These are phyloP conservation scores for Propithecus perrieri DNA, from an alignment of 2,797 vertebrate species.

Conservation along the genomic window DNA sequence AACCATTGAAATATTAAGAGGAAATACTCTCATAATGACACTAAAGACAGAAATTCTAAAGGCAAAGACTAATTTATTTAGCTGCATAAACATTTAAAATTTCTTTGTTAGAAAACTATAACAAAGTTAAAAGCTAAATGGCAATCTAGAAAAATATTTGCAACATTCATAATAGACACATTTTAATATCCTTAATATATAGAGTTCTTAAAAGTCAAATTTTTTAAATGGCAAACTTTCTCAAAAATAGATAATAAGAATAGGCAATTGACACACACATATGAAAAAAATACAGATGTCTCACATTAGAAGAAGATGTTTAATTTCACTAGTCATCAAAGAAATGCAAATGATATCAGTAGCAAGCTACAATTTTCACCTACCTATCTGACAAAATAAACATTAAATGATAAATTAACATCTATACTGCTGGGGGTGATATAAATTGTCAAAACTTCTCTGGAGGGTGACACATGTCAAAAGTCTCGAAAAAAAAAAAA, in stretches of 20 bases:
- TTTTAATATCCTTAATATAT: not conserved
- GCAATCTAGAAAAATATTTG: constrained; percentile 11
- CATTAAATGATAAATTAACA: not conserved
- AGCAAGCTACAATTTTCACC: not conserved
- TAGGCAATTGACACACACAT: not conserved
- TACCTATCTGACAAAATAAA: constrained; percentile 24
- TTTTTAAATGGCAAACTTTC: not conserved
- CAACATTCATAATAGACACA: not conserved
- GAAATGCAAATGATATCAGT: constrained; percentile 23
- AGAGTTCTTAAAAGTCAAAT: not conserved
- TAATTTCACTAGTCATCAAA: constrained; percentile 49
- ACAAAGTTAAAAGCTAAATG: constrained; percentile 23
- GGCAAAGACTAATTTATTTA: not conserved
- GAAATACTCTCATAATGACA: constrained; percentile 4
- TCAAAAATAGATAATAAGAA: not conserved
- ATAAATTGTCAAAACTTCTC: not conserved
- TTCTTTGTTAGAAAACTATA: constrained; percentile 26
- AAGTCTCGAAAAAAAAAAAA: not conserved
- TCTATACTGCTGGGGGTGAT: not conserved
- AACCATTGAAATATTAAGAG: not conserved
- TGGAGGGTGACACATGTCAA: not conserved
- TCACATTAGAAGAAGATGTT: not conserved
- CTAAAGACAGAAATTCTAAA: not conserved
- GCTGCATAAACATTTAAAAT: not conserved
- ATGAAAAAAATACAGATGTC: not conserved